Evolutionary conservation across 2,797 vertebrate genomes (phyloP).

Genomic region (Myotis vivesi): DNA sequence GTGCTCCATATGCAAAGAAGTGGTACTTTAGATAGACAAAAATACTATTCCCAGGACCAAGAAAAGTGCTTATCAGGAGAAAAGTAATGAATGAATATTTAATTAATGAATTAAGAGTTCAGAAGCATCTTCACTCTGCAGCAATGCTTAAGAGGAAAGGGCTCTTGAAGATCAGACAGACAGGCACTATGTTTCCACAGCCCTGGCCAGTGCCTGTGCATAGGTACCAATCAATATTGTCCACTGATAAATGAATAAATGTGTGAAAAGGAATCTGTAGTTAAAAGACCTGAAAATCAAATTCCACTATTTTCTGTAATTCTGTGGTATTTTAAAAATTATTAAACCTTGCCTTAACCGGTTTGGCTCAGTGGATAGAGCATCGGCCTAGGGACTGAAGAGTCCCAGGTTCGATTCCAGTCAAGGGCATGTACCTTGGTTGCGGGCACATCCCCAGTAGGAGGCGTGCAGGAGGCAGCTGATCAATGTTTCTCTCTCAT

Average conservation of each 20-base stretch:
- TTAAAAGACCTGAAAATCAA: background rate
- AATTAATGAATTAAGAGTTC: conserved; percentile 33
- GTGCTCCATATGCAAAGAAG: background rate
- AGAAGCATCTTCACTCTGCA: background rate
- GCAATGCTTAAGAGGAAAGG: background rate
- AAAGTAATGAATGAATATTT: background rate
- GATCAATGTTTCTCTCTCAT: too few species aligned
- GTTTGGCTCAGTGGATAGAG: too few species aligned
- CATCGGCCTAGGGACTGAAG: too few species aligned
- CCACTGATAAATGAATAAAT: background rate
- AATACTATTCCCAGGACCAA: background rate
- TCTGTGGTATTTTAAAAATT: background rate
- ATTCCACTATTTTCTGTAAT: background rate
- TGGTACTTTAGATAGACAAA: background rate
- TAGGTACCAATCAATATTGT: background rate
- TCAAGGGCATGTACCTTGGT: too few species aligned
- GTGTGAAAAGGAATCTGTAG: background rate
- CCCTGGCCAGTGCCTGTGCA: too few species aligned
- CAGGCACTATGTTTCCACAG: background rate
- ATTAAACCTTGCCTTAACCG: background rate
- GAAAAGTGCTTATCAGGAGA: background rate
- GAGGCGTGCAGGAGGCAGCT: too few species aligned
- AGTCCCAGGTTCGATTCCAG: too few species aligned
- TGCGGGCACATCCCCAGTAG: too few species aligned
- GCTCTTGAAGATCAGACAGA: background rate